Evolutionary conservation across 2,888 invertebrate genomes (phyloP).

Genomic region (Disparrhopalites patrizii): DNA sequence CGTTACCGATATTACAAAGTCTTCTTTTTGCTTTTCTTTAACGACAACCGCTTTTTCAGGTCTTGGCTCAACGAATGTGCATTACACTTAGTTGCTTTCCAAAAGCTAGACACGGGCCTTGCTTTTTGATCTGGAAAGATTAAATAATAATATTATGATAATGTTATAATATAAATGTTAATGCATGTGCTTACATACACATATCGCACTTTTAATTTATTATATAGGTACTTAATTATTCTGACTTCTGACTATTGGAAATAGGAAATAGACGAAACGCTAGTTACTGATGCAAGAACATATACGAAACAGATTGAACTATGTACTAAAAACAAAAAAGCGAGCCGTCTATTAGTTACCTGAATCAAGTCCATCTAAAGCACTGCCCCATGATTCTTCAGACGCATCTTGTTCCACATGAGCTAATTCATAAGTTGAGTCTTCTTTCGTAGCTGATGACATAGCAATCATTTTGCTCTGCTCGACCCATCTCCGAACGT

Average conservation of each 20-base stretch:
- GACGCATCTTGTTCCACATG: neutral
- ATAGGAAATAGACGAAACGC: too few relatives aligned
- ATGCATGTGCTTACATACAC: too few relatives aligned
- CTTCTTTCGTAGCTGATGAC: neutral
- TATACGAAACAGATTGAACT: too few relatives aligned
- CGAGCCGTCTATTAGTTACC: neutral
- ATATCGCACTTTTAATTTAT: neutral
- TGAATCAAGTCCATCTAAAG: neutral
- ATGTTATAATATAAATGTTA: neutral
- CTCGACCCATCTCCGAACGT: conserved; percentile 22
- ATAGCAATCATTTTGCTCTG: conserved; percentile 7
- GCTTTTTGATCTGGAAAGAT: neutral
- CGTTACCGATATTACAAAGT: too few relatives aligned
- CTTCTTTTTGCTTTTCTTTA: conserved; percentile 26
- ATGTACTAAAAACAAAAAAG: neutral
- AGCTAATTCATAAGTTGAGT: neutral
- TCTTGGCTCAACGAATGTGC: conserved; percentile 3
- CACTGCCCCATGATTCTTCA: neutral
- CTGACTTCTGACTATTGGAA: too few relatives aligned
- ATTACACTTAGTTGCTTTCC: conserved; percentile 13
- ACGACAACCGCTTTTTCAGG: conserved; percentile 10
- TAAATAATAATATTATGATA: neutral
- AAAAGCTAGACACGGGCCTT: conserved; percentile 1
- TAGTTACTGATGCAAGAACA: too few relatives aligned
- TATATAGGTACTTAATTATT: neutral